Percentiles rank a stretch among this genome's conserved stretches.
Evolutionary conservation across 1,140 invertebrate species (phyloP).

Genomic region (Papilio dardanus): DNA sequence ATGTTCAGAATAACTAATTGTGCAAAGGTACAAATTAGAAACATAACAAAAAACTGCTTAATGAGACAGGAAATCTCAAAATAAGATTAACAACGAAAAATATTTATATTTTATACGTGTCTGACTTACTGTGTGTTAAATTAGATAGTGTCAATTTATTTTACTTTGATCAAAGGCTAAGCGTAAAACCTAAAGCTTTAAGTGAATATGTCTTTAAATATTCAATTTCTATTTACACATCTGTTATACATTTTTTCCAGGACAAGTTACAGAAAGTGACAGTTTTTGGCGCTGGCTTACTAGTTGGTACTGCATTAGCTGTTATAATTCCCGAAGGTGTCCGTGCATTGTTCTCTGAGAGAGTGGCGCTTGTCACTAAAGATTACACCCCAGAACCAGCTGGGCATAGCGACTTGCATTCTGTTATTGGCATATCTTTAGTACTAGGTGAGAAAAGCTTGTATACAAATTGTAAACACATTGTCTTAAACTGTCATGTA

Average conservation of each 20-base stretch:
- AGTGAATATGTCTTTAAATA: too few relatives aligned
- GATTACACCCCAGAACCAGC: constrained; percentile 66
- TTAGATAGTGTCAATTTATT: neutral
- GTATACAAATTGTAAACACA: too few relatives aligned
- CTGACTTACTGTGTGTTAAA: neutral
- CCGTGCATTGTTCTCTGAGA: constrained; percentile 87
- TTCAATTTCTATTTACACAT: too few relatives aligned
- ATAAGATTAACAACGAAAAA: constrained; percentile 20
- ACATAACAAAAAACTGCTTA: neutral
- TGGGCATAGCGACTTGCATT: constrained; percentile 80
- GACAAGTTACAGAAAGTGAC: constrained; percentile 97
- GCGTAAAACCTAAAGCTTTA: too few relatives aligned
- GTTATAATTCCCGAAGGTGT: constrained; percentile 99
- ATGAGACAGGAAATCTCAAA: constrained; percentile 9
- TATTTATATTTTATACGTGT: neutral
- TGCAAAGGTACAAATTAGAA: neutral
- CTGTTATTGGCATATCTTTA: constrained; percentile 85
- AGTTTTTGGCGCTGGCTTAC: constrained; percentile 96
- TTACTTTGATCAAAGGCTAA: too few relatives aligned
- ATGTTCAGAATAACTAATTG: neutral
- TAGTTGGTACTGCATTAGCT: constrained; percentile 98
- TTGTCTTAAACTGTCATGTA: too few relatives aligned
- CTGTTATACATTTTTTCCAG: constrained; percentile 83
- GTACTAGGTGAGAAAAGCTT: constrained; percentile 81
- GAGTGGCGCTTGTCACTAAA: constrained; percentile 58